A percentile compares a stretch with the other conserved stretches of the same genome.
These are phyloP conservation scores for Drosophila diplacantha DNA, from an alignment of 2,888 invertebrate species.

Conservation along the genomic window DNA sequence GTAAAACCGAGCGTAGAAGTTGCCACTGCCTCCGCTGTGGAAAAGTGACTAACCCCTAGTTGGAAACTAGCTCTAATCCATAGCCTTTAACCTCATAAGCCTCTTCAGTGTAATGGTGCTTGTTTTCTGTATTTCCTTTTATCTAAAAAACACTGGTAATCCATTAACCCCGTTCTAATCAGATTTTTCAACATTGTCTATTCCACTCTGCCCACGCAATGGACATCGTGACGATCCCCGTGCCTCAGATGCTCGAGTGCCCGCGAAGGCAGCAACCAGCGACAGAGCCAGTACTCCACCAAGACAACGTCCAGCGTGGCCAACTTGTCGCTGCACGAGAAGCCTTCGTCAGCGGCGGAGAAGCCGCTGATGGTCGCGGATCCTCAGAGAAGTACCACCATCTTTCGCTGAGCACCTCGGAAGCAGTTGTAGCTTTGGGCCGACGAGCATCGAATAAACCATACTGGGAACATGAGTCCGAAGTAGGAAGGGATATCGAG, in stretches of 20 bases:
- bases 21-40: not conserved
- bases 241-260: slow-evolving; percentile 68
- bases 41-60: slow-evolving; percentile 7
- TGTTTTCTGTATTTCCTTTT: slow-evolving; percentile 6
- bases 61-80: slow-evolving; percentile 3
- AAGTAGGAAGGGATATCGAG: not conserved
- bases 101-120: slow-evolving; percentile 7
- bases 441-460: slow-evolving; percentile 58
- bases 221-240: slow-evolving; percentile 30
- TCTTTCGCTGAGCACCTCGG: slow-evolving; percentile 40
- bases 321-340: slow-evolving; percentile 66
- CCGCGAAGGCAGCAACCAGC: slow-evolving; percentile 72
- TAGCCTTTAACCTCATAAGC: not conserved
- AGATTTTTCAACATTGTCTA: slow-evolving; percentile 44
- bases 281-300: slow-evolving; percentile 77
- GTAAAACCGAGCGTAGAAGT: slow-evolving; percentile 16
- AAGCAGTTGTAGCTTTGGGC: slow-evolving; percentile 23
- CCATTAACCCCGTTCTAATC: slow-evolving; percentile 38
- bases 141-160: slow-evolving; percentile 1
- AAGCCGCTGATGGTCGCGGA: slow-evolving; percentile 66
- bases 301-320: slow-evolving; percentile 76
- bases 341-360: slow-evolving; percentile 54
- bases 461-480: not conserved
- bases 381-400: slow-evolving; percentile 53
- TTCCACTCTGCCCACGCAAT: slow-evolving; percentile 43